Conservation (phyloP, 2,888 invertebrate genomes). For the Helicoverpa assulta region DNA sequence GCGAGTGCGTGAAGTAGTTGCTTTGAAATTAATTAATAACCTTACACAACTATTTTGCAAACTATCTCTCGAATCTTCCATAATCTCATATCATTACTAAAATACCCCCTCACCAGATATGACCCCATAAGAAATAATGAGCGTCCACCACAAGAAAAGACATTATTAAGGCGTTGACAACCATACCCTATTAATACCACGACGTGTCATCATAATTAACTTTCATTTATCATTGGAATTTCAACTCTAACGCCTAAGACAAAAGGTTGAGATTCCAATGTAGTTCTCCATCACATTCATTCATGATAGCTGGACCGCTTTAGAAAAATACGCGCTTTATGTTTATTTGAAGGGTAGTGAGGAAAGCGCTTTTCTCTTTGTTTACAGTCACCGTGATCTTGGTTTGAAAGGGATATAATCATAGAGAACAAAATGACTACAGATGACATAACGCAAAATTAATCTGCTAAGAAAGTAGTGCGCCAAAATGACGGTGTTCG, state of each 20-base stretch:
- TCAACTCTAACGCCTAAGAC: conserved; percentile 4
- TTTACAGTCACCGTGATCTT: conserved; percentile 38
- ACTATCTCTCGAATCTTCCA: not conserved
- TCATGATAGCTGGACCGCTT: conserved; percentile 42
- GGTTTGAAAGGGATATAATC: conserved; percentile 36
- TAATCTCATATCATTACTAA: not conserved
- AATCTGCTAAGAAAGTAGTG: too few species aligned
- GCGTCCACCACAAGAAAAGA: conserved; percentile 33
- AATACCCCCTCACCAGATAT: conserved; percentile 7
- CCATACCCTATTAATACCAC: conserved; percentile 25
- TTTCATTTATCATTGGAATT: conserved; percentile 23
- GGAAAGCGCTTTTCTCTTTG: conserved; percentile 39
- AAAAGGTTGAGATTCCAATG: conserved; percentile 11
- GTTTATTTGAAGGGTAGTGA: conserved; percentile 36
- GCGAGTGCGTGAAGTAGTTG: too few species aligned
- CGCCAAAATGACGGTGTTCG: too few species aligned
- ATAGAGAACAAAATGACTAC: too few species aligned
- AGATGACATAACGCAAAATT: too few species aligned
- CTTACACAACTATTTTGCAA: not conserved
- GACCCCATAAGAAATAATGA: conserved; percentile 43
- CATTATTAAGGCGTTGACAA: conserved; percentile 46
- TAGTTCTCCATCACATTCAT: conserved; percentile 24
- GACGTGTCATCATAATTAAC: conserved; percentile 46
- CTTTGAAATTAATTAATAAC: too few species aligned
- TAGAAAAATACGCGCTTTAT: conserved; percentile 24